Base-by-base conservation (phyloP, 1,140 invertebrate genomes). In the Drosophila ohnishii region DNA sequence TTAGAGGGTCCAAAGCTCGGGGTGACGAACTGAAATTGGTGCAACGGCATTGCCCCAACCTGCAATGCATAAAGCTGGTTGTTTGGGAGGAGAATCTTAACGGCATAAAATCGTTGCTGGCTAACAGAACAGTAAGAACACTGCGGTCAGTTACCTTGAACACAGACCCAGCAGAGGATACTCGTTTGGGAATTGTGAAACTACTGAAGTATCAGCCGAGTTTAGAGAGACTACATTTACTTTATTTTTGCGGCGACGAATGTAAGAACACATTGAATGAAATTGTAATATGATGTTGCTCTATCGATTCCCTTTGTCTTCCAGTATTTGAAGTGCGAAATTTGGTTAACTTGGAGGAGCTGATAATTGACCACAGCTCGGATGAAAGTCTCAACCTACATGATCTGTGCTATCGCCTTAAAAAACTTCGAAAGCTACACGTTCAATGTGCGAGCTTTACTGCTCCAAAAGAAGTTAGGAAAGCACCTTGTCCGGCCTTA, bases 191-290 rank as follows among this genome's bases (percentile, higher is more conserved):
- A 3, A 42, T 42, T 44, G 10, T 22, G 16, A 5, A 22, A 22
- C 16, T 13, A 6, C 19, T 44, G 16, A 44, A 22, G 42, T 6
- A 13, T 0, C 42, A 19, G 19, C 5, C 16, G 42, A 22, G 7
- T 7, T 22, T 44, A 22, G 13, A 1, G 19, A 6, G 1, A 6
- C 10, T 44, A 2, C 0, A 0, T 22, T 13, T 44, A 22, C 1
- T 0, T 0, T 0, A 1, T 3, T 44, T 44, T 11, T 1, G 1
- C 42, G 2, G 1, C 2, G 2, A 3, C 2, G 16, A 13, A 1
- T 6, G 42, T 44, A 44, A 5, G 42, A 22, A 11, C 5, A 22
- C 6, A 44, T 22, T 5, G 2, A 44, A 44, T 19, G 5, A 44
- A 44, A 13, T 44, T 13, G 2, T 44, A 44, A 19, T 44, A 11